These are phyloP conservation scores for Platycercus adscitus DNA, from an alignment of 2,113 vertebrate genomes.

Conservation along the genomic window DNA sequence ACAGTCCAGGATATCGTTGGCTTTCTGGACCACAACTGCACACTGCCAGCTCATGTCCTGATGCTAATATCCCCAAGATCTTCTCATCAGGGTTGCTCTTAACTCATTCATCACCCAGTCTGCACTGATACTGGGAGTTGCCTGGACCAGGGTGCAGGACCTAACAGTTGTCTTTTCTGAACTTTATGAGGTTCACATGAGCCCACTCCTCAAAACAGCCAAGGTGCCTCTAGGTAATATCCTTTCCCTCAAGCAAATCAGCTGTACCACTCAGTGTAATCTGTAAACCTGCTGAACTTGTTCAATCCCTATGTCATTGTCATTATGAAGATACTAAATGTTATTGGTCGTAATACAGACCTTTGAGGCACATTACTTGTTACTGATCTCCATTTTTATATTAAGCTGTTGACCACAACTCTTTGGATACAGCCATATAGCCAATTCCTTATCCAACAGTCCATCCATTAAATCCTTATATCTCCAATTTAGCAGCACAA, in stretches of 20 bases:
- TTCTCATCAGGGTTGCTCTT: background rate
- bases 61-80: background rate
- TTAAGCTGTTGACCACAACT: background rate
- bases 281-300: background rate
- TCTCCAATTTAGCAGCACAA: background rate
- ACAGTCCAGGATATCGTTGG: fast-evolving
- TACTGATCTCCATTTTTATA: background rate
- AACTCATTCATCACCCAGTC: background rate
- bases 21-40: background rate
- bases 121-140: background rate
- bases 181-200: background rate
- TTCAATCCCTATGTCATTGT: background rate
- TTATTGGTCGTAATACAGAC: background rate
- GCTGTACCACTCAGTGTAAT: background rate
- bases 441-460: background rate
- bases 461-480: background rate
- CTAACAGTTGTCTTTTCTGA: background rate
- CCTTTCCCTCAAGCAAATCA: background rate
- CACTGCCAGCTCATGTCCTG: background rate
- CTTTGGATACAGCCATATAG: background rate
- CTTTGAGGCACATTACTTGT: background rate
- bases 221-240: background rate
- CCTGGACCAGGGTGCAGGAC: fast-evolving
- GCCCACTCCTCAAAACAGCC: background rate
- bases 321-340: background rate